Base-by-base conservation (phyloP, 2,888 invertebrate species). In the Tanytarsus gracilentus region DNA sequence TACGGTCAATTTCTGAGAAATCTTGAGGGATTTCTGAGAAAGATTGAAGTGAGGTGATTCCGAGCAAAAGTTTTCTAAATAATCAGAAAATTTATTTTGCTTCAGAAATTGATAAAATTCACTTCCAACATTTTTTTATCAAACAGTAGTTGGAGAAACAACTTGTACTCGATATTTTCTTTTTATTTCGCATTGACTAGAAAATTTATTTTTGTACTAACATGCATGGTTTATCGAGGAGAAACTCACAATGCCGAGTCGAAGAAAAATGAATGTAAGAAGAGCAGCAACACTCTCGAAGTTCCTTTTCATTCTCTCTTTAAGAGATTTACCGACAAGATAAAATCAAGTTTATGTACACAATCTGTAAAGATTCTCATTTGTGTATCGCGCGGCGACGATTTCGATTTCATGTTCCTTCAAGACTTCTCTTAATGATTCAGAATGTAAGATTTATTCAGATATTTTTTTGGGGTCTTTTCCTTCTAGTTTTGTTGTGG, bases 271-370 rank as follows among this genome's bases (percentile, higher is more conserved):
- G 44, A 44, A 44, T 23, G 44, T 44, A 55, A 55, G 39, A 40
- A 55, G 55, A 55, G 55, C n/a, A n/a, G n/a, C 55, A 55, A 55
- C 55, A 55, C 39, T 52, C 52, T 18, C 26, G 55, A 11, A 30
- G 26, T 21, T n/a, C 40, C 26, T 55, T 52, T 55, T 40, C n/a
- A n/a, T n/a, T n/a, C n/a, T n/a, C n/a, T n/a, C n/a, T n/a, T n/a
- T n/a, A n/a, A 26, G 27, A 55, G 55, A 55, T 55, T 26, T 39
- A 39, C 55, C 55, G 55, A 30, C 39, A 25, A 55, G 55, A 55
- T 55, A 55, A 55, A 55, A 55, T 55, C 55, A 55, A 55, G 55
- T 55, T 55, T 55, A 25, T 55, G 55, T 55, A 55, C 55, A 55
- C 55, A 55, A 55, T 55, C 55, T 55, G 55, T 55, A 55, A 53